Evolutionary conservation across 2,797 vertebrate genomes (phyloP).

Genomic region (Aratinga solstitialis): DNA sequence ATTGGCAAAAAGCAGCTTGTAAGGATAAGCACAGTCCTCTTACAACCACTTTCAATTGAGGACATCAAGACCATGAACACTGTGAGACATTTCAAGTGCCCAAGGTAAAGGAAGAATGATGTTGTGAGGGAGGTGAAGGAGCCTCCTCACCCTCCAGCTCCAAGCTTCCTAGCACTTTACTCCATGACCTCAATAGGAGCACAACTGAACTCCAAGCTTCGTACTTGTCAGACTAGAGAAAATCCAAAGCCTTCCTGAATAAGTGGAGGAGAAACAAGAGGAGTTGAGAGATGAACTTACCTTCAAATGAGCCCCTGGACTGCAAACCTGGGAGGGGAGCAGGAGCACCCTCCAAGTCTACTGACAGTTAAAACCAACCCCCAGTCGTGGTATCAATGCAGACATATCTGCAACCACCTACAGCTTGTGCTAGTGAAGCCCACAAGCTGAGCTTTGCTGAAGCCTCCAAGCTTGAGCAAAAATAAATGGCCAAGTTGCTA

Average conservation of each 20-base stretch:
- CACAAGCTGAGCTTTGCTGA: slow-evolving; percentile 31
- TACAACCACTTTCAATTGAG: not conserved
- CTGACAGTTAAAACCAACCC: slow-evolving; percentile 37
- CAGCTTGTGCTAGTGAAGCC: slow-evolving; percentile 33
- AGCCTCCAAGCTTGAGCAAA: not conserved
- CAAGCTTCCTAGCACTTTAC: not conserved
- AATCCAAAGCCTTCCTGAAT: not conserved
- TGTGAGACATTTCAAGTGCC: not conserved
- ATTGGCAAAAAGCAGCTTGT: not conserved
- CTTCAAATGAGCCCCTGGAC: not conserved
- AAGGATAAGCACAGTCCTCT: not conserved
- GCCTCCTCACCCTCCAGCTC: not conserved
- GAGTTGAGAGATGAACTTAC: not conserved
- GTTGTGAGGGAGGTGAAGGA: not conserved
- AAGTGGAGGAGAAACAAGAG: not conserved
- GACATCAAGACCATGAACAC: not conserved
- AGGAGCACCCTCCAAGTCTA: not conserved
- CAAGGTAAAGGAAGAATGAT: not conserved
- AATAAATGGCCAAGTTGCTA: slow-evolving; percentile 41
- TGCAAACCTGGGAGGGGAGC: not conserved
- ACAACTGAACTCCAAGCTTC: not conserved
- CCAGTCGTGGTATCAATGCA: not conserved
- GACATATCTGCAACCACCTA: slow-evolving; percentile 38
- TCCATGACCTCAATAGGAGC: not conserved
- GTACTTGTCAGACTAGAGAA: not conserved